Evolutionary conservation across 2,113 vertebrate genomes (phyloP).

Genomic region (Eulacestoma nigropectus): DNA sequence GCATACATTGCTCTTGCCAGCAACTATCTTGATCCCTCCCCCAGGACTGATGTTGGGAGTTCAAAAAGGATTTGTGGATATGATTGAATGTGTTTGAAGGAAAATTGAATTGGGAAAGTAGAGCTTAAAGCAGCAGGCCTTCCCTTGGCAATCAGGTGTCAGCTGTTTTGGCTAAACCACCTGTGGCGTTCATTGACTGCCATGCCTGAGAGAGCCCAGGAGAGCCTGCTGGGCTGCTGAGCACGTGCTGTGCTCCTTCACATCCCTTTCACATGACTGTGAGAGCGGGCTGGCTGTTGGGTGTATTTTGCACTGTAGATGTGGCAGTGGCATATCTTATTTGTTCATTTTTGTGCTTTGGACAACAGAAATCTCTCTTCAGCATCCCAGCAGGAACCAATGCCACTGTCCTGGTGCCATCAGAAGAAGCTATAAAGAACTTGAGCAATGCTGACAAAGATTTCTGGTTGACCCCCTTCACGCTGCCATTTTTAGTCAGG

Average conservation of each 20-base stretch:
- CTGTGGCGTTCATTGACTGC: background rate
- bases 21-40: background rate
- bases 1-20: background rate
- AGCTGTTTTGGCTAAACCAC: background rate
- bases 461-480: constrained; percentile 78
- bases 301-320: background rate
- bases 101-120: background rate
- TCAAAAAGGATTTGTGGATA: background rate
- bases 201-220: background rate
- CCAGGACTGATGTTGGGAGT: background rate
- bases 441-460: constrained; percentile 48
- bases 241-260: background rate
- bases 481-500: constrained; percentile 79
- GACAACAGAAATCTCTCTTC: constrained; percentile 66
- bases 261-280: accelerated
- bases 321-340: background rate
- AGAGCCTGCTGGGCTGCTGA: background rate
- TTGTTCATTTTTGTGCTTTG: constrained; percentile 49
- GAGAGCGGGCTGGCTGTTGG: background rate
- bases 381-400: constrained; percentile 68
- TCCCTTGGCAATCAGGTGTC: background rate
- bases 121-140: background rate
- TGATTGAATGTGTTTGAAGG: background rate
- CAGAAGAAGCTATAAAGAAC: constrained; percentile 65
- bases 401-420: constrained; percentile 83